phyloP scores from a whole-genome alignment of 2,888 invertebrate genomes.

The Pseudoips prasinana region DNA sequence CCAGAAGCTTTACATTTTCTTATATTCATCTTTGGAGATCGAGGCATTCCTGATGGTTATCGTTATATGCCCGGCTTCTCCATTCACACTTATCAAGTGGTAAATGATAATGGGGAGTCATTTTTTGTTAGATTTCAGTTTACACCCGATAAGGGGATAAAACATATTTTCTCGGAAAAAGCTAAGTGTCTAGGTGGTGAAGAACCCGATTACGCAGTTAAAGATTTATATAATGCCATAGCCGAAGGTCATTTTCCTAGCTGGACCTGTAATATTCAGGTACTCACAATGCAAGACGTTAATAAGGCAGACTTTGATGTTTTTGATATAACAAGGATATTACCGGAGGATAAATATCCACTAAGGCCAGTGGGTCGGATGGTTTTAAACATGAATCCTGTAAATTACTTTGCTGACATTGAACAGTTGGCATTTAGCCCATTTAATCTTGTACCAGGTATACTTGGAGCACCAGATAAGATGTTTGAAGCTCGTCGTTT shows the following conservation, averaged over 20 bases:
- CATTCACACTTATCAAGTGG: constrained; percentile 93
- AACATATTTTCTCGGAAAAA: constrained; percentile 84
- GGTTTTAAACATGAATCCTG: constrained; percentile 92
- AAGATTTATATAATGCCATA: constrained; percentile 93
- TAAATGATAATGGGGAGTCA: constrained; percentile 86
- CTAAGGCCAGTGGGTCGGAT: constrained; percentile 91
- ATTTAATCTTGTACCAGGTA: constrained; percentile 93
- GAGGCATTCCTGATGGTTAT: constrained; percentile 94
- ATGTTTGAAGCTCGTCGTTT: constrained; percentile 92
- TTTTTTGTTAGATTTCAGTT: constrained; percentile 94
- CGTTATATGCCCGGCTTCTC: constrained; percentile 96
- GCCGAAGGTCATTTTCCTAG: constrained; percentile 85
- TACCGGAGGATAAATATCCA: constrained; percentile 89
- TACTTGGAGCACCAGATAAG: constrained; percentile 94
- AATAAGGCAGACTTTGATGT: constrained; percentile 90
- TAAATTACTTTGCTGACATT: constrained; percentile 94
- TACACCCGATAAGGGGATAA: constrained; percentile 93
- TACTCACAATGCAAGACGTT: constrained; percentile 91
- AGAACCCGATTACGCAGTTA: constrained; percentile 93
- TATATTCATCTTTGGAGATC: constrained; percentile 90
- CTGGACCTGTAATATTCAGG: constrained; percentile 90
- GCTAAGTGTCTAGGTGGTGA: constrained; percentile 84
- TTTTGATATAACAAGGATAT: constrained; percentile 94
- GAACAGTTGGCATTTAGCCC: constrained; percentile 95
- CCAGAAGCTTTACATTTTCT: constrained; percentile 92